Evolutionary conservation across 2,113 vertebrate genomes (phyloP), one percentile per base, ranked within the genome.

Genomic region (Lampris incognitus): DNA sequence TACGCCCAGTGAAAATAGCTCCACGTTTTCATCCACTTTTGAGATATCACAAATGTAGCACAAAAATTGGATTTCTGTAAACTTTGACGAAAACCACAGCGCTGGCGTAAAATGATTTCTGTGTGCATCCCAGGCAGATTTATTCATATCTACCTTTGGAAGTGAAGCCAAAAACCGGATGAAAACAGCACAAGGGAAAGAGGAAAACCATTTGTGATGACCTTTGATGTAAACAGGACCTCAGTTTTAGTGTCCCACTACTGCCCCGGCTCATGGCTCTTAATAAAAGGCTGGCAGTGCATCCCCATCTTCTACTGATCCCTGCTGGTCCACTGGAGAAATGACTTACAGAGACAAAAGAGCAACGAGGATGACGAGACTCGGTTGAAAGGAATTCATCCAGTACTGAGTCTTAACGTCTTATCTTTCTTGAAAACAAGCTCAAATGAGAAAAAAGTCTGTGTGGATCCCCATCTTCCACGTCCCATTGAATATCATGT

Each of bases 91-190:
- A 54, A 63, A 13, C 54, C n/a, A 24, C 24, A 59, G 48, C 4
- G 48, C 39, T 42, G 4, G 3, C 65, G 68, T 11, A 10, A 71
- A 66, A 52, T 3, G 41, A 71, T 59, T 4, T 55, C n/a, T 6
- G 52, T 52, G 48, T 44, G 8, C 7, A 72, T 72, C 71, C 1
- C 3, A 24, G 13, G 37, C 6, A 69, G 41, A 74, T 69, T 3
- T 79, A 63, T 69, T 69, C 38, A 39, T 9, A 3, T 73, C 58
- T 55, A 36, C 38, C 9, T 44, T 44, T 64, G 41, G 9, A n/a
- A 55, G 52, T n/a, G 61, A 62, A 44, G 44, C 11, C 46, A 66
- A 72, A 72, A 60, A 48, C 54, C 55, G 24, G 24, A 24, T 66
- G 46, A 8, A 1, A 11, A 51, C 54, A 58, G 44, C 24, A 38